Base-by-base conservation (phyloP, 2,888 invertebrate species). In the Dascillus cervinus region DNA sequence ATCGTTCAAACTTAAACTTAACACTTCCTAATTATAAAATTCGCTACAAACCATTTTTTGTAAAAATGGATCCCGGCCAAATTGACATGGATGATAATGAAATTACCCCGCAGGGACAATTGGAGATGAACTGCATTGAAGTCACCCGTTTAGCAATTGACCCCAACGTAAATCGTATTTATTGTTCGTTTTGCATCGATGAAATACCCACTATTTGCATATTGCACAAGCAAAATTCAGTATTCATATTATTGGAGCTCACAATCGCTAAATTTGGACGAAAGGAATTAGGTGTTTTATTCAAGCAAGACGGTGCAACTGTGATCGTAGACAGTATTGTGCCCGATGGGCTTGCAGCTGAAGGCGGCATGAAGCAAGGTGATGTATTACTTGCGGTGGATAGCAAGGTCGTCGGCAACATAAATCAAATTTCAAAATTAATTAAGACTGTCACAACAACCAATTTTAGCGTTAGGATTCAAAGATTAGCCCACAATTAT, bases 1-100 rank as follows among this genome's bases (percentile, higher is more conserved):
- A n/a, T n/a, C n/a, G n/a, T n/a, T n/a, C n/a, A n/a, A n/a, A n/a
- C n/a, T n/a, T n/a, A n/a, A n/a, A n/a, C n/a, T n/a, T n/a, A n/a
- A n/a, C n/a, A n/a, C n/a, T n/a, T n/a, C n/a, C n/a, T n/a, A n/a
- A n/a, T n/a, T n/a, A n/a, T n/a, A n/a, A n/a, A n/a, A n/a, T 17
- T 59, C 77, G 77, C 31, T 89, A 85, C 59, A 87, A 88, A 55
- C 92, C 92, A 8, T 87, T 92, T 65, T 91, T 92, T 64, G 76
- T 79, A 17, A 80, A 80, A 60, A 75, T 76, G 0, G 79, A 80
- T 52, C 75, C 77, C 3, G 74, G 75, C n/a, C 75, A 72, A 39
- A 59, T 70, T n/a, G 81, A 82, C 29, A 64, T 66, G 13, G 75
- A 75, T n/a, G 73, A 76, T n/a, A 69, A 66, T 21, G 70, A 71